A percentile compares a stretch with the other conserved stretches of the same genome.
Evolutionary conservation across 2,797 vertebrate species (phyloP).

Genomic region (Phrynocephalus guinanensis): DNA sequence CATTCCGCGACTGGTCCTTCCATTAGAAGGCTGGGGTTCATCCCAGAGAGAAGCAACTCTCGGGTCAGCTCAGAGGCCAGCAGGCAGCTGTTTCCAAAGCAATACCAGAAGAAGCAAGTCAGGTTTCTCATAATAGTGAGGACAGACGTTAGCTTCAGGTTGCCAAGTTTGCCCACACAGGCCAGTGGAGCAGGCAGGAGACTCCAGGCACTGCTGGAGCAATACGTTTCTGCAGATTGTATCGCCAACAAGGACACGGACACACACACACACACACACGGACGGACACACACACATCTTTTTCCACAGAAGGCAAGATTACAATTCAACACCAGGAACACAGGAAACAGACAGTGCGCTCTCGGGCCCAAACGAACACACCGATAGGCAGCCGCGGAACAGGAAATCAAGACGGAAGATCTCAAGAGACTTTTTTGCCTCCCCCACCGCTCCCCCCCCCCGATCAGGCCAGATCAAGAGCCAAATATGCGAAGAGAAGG

Average conservation of each 20-base stretch:
- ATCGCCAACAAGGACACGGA: too few species aligned
- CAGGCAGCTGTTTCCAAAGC: neutral
- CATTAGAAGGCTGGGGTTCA: neutral
- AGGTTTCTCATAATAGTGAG: too few species aligned
- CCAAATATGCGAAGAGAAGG: neutral
- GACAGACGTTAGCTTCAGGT: too few species aligned
- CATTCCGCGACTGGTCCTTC: neutral
- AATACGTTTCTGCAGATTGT: neutral
- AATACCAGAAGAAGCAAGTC: too few species aligned
- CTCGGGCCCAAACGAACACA: neutral
- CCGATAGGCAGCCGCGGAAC: slow-evolving; percentile 12
- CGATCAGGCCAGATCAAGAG: neutral
- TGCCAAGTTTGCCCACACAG: neutral
- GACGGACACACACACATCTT: too few species aligned
- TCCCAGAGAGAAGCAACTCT: neutral
- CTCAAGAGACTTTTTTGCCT: neutral
- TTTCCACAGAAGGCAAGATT: neutral
- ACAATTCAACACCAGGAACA: neutral
- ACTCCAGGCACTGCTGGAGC: accelerated
- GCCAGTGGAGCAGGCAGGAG: accelerated
- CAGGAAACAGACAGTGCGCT: slow-evolving; percentile 22
- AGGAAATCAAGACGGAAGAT: slow-evolving; percentile 28
- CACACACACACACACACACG: too few species aligned
- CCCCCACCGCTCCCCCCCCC: neutral
- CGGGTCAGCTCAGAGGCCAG: accelerated